These are phyloP conservation scores for Ancistrus triradiatus DNA, from an alignment of 2,113 vertebrate genomes.

Conservation along the genomic window DNA sequence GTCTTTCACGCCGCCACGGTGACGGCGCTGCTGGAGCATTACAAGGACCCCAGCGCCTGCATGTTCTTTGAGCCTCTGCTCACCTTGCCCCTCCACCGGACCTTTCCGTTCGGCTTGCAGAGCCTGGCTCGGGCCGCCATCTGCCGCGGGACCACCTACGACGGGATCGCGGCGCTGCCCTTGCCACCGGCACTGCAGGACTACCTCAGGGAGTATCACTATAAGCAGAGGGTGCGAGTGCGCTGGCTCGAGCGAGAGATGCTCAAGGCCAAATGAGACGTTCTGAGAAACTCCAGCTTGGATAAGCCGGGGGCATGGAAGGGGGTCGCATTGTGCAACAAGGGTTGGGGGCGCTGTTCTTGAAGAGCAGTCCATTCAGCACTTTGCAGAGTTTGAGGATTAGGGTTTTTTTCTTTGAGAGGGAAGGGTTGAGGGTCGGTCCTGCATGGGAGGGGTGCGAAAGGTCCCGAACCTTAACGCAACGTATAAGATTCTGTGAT, in stretches of 20 bases:
- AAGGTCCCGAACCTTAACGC: constrained; percentile 25
- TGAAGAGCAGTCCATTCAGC: constrained; percentile 26
- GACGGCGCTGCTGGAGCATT: constrained; percentile 94
- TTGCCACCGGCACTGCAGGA: constrained; percentile 91
- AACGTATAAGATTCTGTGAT: constrained; percentile 25
- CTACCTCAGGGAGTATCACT: constrained; percentile 99
- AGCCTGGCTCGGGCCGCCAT: constrained; percentile 93
- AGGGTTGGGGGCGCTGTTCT: not conserved
- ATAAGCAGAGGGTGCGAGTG: constrained; percentile 98
- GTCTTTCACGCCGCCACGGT: constrained; percentile 98
- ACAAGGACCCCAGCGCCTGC: constrained; percentile 98
- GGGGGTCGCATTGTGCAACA: constrained; percentile 17
- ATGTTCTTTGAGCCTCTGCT: constrained; percentile 99
- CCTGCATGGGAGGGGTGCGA: not conserved
- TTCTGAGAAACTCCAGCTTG: constrained; percentile 1
- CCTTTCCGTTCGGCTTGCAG: constrained; percentile 94
- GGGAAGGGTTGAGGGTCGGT: not conserved
- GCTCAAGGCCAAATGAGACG: constrained; percentile 82
- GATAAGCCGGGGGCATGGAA: not conserved
- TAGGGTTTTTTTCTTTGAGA: not conserved
- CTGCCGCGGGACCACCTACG: constrained; percentile 91
- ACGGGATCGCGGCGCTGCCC: constrained; percentile 89
- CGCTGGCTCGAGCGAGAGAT: constrained; percentile 97
- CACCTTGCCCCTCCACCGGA: constrained; percentile 91
- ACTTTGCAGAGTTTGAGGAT: constrained; percentile 24